Percentiles rank a stretch among this genome's conserved stretches.
Conservation (phyloP, 2,797 vertebrate species). For the Bufotes viridis region DNA sequence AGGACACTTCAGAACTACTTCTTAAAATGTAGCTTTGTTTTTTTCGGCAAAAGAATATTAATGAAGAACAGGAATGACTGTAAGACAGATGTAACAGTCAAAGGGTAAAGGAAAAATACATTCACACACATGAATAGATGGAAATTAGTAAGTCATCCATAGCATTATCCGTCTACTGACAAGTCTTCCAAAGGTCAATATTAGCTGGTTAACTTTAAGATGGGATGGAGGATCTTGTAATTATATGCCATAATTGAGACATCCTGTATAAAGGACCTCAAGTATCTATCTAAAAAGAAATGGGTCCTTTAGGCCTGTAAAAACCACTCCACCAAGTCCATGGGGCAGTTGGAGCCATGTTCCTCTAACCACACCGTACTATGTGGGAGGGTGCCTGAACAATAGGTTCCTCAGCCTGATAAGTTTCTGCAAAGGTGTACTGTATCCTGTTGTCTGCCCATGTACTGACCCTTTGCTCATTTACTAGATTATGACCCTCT, state of each 20-base stretch:
- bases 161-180: neutral
- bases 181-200: neutral
- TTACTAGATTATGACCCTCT: no score
- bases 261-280: no score
- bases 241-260: neutral
- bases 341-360: no score
- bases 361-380: no score
- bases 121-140: neutral
- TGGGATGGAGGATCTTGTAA: neutral
- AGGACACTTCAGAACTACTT: constrained; percentile 2
- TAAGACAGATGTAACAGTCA: neutral
- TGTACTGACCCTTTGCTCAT: no score
- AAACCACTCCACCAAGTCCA: no score
- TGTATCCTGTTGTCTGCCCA: no score
- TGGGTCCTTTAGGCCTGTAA: no score
- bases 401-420: no score
- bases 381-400: no score
- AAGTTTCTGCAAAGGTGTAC: no score
- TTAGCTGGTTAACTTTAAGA: neutral
- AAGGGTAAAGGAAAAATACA: neutral
- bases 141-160: neutral
- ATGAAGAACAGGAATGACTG: neutral
- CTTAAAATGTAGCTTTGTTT: constrained; percentile 1
- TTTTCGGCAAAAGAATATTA: neutral
- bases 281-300: no score